A percentile compares a stretch with the other conserved stretches of the same genome.
phyloP scores from a whole-genome alignment of 2,113 vertebrate genomes.

The Podarcis muralis region DNA sequence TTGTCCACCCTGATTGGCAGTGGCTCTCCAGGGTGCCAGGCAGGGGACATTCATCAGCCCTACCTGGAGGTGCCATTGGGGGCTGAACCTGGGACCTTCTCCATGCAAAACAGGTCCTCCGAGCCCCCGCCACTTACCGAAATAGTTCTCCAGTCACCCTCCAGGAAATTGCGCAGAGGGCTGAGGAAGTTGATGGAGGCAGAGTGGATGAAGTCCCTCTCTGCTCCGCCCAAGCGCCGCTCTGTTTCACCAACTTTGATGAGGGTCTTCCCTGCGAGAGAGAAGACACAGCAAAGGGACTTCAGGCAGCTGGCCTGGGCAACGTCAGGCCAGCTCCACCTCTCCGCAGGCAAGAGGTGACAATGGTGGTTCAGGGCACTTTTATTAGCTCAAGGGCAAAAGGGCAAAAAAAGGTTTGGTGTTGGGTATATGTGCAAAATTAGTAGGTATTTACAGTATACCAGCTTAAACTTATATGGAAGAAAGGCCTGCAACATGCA shows the following conservation, averaged over 20 bases:
- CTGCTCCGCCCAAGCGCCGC: constrained; percentile 85
- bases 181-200: constrained; percentile 90
- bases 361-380: neutral
- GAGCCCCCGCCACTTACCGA: constrained; percentile 74
- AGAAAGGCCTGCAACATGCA: too few species aligned
- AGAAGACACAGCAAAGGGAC: neutral
- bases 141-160: constrained; percentile 97
- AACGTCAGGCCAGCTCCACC: neutral
- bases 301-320: neutral
- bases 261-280: constrained; percentile 85
- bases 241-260: constrained; percentile 92
- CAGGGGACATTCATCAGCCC: neutral
- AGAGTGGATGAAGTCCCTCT: constrained; percentile 90
- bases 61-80: too few species aligned
- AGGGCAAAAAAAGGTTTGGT: too few species aligned
- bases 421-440: too few species aligned
- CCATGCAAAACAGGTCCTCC: too few species aligned
- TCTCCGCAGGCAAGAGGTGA: neutral
- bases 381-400: too few species aligned
- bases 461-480: too few species aligned
- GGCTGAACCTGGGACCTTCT: too few species aligned
- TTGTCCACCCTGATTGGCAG: too few species aligned
- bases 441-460: too few species aligned
- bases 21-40: too few species aligned
- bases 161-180: constrained; percentile 95